Base-by-base conservation (phyloP, 2,797 vertebrate species). In the Karalla daura region DNA sequence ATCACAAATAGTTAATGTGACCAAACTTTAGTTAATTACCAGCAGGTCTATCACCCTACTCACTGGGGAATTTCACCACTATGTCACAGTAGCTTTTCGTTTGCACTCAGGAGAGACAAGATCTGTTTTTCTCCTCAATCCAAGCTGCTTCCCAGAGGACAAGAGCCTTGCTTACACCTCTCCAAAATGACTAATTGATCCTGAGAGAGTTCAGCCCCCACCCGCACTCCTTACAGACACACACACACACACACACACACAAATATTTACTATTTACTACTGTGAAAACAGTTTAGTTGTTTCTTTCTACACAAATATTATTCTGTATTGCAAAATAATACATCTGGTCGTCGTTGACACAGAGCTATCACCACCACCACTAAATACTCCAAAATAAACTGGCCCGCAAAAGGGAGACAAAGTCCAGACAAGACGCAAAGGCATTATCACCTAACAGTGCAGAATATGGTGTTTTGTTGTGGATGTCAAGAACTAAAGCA, bases 111-210 rank as follows among this genome's bases (percentile, higher is more conserved):
- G 59, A 55, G 73, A 58, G 14, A 35, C 28, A 33, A n/a, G 44
- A 37, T 60, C 21, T 83, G 61, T 81, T 85, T 71, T 71, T 60
- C 54, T 64, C 27, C 24, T 70, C 27, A 12, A 50, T 46, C 15
- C 14, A 30, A 50, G 7, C 47, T 35, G 52, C 50, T 72, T 60
- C 79, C 66, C 62, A 3, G 36, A 54, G 17, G 79, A 63, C 5
- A 24, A 15, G 20, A 53, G 30, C 70, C 51, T 45, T 30, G 12
- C 20, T 58, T 15, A 10, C 41, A 69, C 59, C 21, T 70, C 70
- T 74, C n/a, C 20, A 51, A 68, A 62, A 41, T 53, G 21, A 30
- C 73, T 88, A 90, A 90, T 84, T 86, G 80, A 83, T 78, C 86
- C 75, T 55, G 18, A 23, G 85, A 71, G 84, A 10, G 15, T 49